Conservation (phyloP, 2,888 invertebrate species). For the Loripinus fragilis region DNA sequence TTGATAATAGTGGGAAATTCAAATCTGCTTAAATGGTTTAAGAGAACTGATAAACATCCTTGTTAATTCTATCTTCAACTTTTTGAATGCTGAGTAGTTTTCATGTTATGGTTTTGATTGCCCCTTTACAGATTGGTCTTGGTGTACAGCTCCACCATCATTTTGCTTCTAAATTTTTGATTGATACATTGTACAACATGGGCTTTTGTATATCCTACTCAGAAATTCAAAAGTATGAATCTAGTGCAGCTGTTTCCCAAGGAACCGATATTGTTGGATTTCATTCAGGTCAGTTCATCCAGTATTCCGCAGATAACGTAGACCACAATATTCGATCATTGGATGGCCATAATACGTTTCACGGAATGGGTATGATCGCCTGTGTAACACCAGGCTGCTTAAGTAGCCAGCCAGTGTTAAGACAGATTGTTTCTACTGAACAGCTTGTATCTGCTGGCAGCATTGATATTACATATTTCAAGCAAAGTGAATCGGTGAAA, state of each 20-base stretch:
- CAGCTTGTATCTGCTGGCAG: conserved; percentile 28
- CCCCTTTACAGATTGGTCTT: too few relatives aligned
- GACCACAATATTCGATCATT: conserved; percentile 35
- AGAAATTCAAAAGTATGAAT: conserved; percentile 60
- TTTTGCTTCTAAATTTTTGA: too few relatives aligned
- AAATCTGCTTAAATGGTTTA: too few relatives aligned
- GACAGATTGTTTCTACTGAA: conserved; percentile 9
- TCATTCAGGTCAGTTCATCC: conserved; percentile 21
- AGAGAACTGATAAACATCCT: too few relatives aligned
- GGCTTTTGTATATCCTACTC: conserved; percentile 60
- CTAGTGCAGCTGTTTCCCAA: conserved; percentile 47
- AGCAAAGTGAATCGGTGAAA: not conserved
- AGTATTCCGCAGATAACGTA: conserved; percentile 39
- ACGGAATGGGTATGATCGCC: too few relatives aligned
- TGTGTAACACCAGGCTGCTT: conserved; percentile 28
- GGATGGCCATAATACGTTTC: conserved; percentile 41
- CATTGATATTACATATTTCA: not conserved
- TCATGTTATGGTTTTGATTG: too few relatives aligned
- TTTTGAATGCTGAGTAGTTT: too few relatives aligned
- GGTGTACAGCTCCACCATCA: too few relatives aligned
- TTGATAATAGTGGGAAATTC: too few relatives aligned
- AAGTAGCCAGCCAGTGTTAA: conserved; percentile 8
- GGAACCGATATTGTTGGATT: too few relatives aligned
- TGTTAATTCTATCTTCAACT: too few relatives aligned
- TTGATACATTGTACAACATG: too few relatives aligned